phyloP scores from a whole-genome alignment of 92 coral and sea anemone species.

The Zoanthus gigantus region DNA sequence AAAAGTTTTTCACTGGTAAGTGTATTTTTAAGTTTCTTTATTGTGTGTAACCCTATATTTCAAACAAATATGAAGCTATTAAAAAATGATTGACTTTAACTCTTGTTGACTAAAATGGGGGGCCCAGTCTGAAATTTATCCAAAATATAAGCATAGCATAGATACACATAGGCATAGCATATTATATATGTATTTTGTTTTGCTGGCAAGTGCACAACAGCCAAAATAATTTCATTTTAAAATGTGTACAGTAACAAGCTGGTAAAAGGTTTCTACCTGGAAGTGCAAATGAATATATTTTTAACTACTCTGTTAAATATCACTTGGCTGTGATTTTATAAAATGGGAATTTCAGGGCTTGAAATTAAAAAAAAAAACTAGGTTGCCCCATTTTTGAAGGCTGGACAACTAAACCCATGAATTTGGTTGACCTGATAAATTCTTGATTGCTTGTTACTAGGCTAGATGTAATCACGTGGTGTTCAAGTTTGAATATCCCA shows the following conservation, averaged over 20 bases:
- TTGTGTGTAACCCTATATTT: conserved; percentile 15
- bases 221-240: background rate
- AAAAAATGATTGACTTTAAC: conserved; percentile 2
- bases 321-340: background rate
- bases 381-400: background rate
- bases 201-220: background rate
- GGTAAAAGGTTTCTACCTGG: background rate
- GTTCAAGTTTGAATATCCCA: too few species aligned
- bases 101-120: conserved; percentile 12
- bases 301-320: background rate
- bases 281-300: conserved; percentile 1
- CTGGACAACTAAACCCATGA: background rate
- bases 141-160: conserved; percentile 8
- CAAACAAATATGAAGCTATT: background rate
- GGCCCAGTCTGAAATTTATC: conserved; percentile 10
- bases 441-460: background rate
- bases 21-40: conserved; percentile 13
- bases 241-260: conserved; percentile 1
- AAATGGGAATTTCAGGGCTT: background rate
- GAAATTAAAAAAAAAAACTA: background rate
- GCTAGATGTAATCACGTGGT: too few species aligned
- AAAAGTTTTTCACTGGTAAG: conserved; percentile 25
- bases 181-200: conserved; percentile 7
- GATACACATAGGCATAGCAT: conserved; percentile 4
- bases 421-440: background rate